Conservation (phyloP, 2,888 invertebrate genomes). For the Callimorpha dominula region DNA sequence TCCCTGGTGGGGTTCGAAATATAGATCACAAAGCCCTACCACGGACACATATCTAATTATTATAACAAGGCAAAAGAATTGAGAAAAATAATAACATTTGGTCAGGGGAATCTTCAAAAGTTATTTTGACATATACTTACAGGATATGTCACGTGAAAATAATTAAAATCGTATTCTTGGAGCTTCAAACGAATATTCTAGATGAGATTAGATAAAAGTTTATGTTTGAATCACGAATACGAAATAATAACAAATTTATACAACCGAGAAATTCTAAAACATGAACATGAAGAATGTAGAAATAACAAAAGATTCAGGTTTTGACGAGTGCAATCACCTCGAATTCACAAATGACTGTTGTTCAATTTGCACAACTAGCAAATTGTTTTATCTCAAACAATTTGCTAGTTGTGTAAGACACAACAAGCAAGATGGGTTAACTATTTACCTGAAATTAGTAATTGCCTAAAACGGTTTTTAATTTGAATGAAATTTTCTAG, state of each 20-base stretch:
- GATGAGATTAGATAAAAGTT: not conserved
- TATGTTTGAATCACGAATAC: constrained; percentile 5
- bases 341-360: not conserved
- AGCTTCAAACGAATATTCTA: not conserved
- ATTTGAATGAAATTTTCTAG: no score
- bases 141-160: not conserved
- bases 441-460: no score
- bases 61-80: not conserved
- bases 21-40: no score
- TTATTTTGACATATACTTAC: not conserved
- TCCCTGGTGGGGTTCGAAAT: no score
- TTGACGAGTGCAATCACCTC: constrained; percentile 20
- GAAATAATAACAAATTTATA: constrained; percentile 10
- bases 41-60: not conserved
- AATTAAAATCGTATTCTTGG: not conserved
- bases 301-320: constrained; percentile 18
- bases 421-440: not conserved
- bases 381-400: constrained; percentile 9
- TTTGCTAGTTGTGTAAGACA: not conserved
- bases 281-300: not conserved
- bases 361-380: constrained; percentile 23
- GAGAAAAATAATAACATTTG: not conserved
- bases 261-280: constrained; percentile 8
- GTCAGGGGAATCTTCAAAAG: not conserved
- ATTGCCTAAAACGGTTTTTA: no score